Evolutionary conservation across 2,888 invertebrate species (phyloP).

Genomic region (Chelonus formosanus): DNA sequence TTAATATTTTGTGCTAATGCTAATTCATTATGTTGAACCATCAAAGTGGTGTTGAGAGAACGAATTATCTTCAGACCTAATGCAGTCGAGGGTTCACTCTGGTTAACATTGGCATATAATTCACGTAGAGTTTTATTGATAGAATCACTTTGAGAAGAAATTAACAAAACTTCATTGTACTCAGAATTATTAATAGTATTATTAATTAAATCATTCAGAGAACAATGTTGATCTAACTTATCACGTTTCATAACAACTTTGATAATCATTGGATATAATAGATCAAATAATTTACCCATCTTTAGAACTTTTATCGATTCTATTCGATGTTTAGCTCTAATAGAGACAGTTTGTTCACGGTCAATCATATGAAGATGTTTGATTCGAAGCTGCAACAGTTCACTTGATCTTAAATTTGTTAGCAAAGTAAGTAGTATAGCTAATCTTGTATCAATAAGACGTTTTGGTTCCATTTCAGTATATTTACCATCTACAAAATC

Average conservation of each 20-base stretch:
- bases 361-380: constrained; percentile 3
- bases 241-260: background rate
- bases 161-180: background rate
- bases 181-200: background rate
- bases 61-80: constrained; percentile 2
- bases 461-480: background rate
- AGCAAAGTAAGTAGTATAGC: background rate
- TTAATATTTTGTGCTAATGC: constrained; percentile 1
- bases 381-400: background rate
- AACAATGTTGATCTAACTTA: background rate
- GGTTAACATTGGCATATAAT: background rate
- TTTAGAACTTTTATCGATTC: background rate
- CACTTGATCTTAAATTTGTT: constrained; percentile 3
- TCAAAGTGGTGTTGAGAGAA: background rate
- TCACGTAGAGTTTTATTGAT: background rate
- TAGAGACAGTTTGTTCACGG: background rate
- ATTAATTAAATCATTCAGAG: background rate
- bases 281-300: constrained; percentile 5
- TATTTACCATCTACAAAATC: background rate
- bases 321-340: background rate
- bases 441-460: background rate
- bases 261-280: background rate
- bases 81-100: background rate
- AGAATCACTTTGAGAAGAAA: background rate
- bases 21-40: constrained; percentile 2